Evolutionary conservation across 1,140 invertebrate genomes (phyloP).

Genomic region (Ostrea edulis): DNA sequence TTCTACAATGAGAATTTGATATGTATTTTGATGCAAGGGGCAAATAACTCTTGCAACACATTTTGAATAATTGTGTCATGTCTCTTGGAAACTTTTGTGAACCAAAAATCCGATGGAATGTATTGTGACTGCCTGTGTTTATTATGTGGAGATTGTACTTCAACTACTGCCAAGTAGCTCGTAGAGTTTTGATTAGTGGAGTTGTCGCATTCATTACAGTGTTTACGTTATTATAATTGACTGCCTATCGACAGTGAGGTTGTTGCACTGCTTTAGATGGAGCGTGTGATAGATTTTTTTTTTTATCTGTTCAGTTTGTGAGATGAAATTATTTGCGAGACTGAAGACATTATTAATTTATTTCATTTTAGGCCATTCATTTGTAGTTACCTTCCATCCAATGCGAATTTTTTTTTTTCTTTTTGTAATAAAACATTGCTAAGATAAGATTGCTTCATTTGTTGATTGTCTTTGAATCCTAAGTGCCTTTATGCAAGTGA

Average conservation of each 20-base stretch:
- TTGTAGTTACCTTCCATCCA: constrained; percentile 31
- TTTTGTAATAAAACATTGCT: constrained; percentile 15
- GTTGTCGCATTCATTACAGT: constrained; percentile 5
- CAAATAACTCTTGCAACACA: constrained; percentile 2
- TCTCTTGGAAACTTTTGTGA: not conserved
- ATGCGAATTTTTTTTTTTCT: constrained; percentile 20
- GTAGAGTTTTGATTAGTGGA: not conserved
- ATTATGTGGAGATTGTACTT: not conserved
- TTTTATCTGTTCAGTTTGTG: constrained; percentile 10
- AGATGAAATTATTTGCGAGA: constrained; percentile 22
- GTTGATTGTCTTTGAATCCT: not conserved
- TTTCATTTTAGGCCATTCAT: constrained; percentile 16
- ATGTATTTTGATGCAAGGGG: not conserved
- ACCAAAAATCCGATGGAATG: not conserved
- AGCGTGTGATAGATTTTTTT: constrained; percentile 3
- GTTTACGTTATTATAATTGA: constrained; percentile 20
- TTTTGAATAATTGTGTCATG: no score
- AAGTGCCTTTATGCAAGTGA: no score
- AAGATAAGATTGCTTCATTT: constrained; percentile 14
- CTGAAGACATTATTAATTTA: constrained; percentile 17
- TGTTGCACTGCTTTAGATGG: constrained; percentile 12
- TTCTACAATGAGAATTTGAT: not conserved
- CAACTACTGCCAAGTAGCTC: not conserved
- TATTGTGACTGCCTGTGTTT: not conserved
- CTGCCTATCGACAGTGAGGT: constrained; percentile 5